Base-by-base conservation (phyloP, 2,113 vertebrate species). In the Uria lomvia region DNA sequence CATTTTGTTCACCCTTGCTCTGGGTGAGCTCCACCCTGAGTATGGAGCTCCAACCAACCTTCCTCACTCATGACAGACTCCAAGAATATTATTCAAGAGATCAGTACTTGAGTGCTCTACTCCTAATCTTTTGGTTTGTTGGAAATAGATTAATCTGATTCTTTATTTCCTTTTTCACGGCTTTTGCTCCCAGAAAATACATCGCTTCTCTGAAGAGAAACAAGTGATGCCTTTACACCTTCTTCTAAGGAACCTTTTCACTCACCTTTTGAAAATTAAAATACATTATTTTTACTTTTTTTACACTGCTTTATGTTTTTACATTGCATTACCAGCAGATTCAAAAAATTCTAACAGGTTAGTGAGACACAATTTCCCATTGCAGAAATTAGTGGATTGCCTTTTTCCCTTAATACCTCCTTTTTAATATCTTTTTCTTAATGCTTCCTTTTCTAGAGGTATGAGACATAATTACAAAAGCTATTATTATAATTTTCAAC, bases 361-460 rank as follows among this genome's bases (percentile, higher is more conserved):
- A 60, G 23, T 45, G 72, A 95, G n/a, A 73, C 12, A 66, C 7
- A 56, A 63, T 75, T 94, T 94, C 30, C 52, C 36, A 65, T 43
- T 78, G 40, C 43, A 95, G 66, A 82, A 91, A 62, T 3, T 29
- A 21, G 56, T 68, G 23, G 29, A 81, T 49, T 68, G 47, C 7
- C n/a, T 79, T 94, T 93, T 91, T 29, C n/a, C 50, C 45, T 65
- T 91, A 91, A 72, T 72, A 58, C 2, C 15, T 92, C n/a, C 4
- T 60, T 81, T 94, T 87, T 49, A 94, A 73, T 82, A 75, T 82
- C 5, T 91, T 94, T 88, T 87, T 66, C 36, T 76, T 87, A 76
- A 65, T 72, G 11, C 71, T 91, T 73, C 47, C 63, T 83, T 56
- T 95, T 91, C 72, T 89, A 71, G 52, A 93, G 26, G 43, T 74